These are phyloP conservation scores for Equus quagga DNA, from an alignment of 2,113 vertebrate species.

Conservation along the genomic window DNA sequence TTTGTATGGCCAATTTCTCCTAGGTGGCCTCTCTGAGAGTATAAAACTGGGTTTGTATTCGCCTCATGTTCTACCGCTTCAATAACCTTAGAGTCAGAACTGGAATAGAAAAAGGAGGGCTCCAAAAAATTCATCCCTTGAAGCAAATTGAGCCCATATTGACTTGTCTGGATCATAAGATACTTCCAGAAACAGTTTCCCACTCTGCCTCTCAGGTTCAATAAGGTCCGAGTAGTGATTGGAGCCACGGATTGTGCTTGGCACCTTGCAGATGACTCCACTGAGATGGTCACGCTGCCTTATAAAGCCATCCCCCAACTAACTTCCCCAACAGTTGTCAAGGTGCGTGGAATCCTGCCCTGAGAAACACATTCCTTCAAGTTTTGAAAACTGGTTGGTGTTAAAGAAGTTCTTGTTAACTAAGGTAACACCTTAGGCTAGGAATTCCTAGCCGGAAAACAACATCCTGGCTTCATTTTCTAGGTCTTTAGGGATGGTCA, in stretches of 20 bases:
- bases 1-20: not conserved
- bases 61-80: not conserved
- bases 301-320: not conserved
- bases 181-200: not conserved
- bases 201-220: not conserved
- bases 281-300: not conserved
- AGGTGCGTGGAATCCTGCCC: not conserved
- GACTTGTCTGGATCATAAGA: not conserved
- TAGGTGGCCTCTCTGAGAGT: not conserved
- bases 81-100: not conserved
- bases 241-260: not conserved
- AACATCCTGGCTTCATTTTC: not conserved
- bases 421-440: not conserved
- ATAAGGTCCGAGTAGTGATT: not conserved
- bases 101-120: not conserved
- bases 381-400: not conserved
- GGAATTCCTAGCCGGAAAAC: constrained; percentile 21
- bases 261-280: not conserved
- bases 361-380: constrained; percentile 13
- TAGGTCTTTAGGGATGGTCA: not conserved
- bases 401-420: not conserved
- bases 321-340: not conserved
- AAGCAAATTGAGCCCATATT: constrained; percentile 21
- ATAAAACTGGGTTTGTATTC: not conserved
- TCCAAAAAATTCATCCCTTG: not conserved